These are phyloP conservation scores for Saturnia pavonia DNA, from an alignment of 2,888 invertebrate species.

Conservation along the genomic window DNA sequence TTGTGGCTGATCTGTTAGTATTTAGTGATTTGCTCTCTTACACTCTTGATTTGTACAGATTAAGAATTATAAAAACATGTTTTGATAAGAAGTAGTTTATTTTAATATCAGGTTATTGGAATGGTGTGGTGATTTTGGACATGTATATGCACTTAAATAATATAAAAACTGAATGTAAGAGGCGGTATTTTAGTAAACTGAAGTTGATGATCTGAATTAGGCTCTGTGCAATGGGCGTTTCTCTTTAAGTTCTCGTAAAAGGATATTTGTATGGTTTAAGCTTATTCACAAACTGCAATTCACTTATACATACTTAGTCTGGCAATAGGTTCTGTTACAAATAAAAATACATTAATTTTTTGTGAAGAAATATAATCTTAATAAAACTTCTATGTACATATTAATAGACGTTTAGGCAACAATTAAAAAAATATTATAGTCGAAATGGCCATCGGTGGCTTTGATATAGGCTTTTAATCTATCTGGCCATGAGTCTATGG, in stretches of 20 bases:
- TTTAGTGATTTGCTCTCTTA: conserved; percentile 45
- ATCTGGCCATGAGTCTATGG: too few relatives aligned
- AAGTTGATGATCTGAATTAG: not conserved
- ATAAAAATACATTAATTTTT: too few relatives aligned
- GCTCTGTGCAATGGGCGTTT: not conserved
- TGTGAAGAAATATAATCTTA: too few relatives aligned
- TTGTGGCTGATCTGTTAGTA: conserved; percentile 65
- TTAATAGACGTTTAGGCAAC: too few relatives aligned
- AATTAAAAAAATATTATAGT: too few relatives aligned
- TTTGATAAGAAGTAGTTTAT: conserved; percentile 29
- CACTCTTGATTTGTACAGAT: conserved; percentile 31
- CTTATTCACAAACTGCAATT: not conserved
- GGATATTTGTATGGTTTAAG: not conserved
- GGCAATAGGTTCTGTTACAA: too few relatives aligned
- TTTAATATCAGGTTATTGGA: conserved; percentile 12
- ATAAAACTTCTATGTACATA: too few relatives aligned
- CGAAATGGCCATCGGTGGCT: too few relatives aligned
- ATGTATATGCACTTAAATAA: conserved; percentile 5
- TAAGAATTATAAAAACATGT: conserved; percentile 28
- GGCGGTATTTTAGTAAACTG: not conserved
- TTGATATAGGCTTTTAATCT: too few relatives aligned
- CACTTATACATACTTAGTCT: not conserved
- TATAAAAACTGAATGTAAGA: not conserved
- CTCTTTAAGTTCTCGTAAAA: not conserved
- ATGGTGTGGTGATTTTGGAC: conserved; percentile 4